Evolutionary conservation across 2,888 invertebrate genomes (phyloP).

Genomic region (Bibio marci): DNA sequence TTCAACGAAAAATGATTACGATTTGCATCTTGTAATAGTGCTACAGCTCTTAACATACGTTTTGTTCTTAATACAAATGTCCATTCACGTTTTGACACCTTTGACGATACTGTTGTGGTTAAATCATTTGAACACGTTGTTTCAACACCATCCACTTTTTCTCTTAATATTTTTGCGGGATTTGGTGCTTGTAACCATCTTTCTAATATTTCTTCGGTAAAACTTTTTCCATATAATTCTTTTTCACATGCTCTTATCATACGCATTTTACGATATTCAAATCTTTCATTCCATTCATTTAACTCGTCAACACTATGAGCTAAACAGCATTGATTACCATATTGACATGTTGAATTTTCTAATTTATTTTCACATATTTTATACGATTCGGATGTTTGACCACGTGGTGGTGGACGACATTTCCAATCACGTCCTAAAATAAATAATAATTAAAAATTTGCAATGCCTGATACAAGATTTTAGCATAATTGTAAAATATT

Average conservation of each 20-base stretch:
- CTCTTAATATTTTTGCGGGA: slow-evolving; percentile 43
- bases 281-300: slow-evolving; percentile 54
- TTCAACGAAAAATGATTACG: slow-evolving; percentile 47
- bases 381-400: slow-evolving; percentile 45
- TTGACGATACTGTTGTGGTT: slow-evolving; percentile 41
- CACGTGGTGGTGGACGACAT: slow-evolving; percentile 50
- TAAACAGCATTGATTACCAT: slow-evolving; percentile 53
- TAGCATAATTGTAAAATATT: no score
- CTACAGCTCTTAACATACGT: slow-evolving; percentile 39
- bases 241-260: slow-evolving; percentile 46
- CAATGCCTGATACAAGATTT: no score
- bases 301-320: slow-evolving; percentile 57
- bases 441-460: neutral
- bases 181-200: slow-evolving; percentile 42
- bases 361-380: slow-evolving; percentile 41
- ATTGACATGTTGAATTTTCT: slow-evolving; percentile 40
- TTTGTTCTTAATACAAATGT: slow-evolving; percentile 36
- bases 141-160: slow-evolving; percentile 40
- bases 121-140: slow-evolving; percentile 39
- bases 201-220: slow-evolving; percentile 45
- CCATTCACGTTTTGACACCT: slow-evolving; percentile 43
- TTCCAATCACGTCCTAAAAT: slow-evolving; percentile 42
- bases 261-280: slow-evolving; percentile 46
- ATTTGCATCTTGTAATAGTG: slow-evolving; percentile 50
- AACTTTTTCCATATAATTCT: slow-evolving; percentile 42